These are phyloP conservation scores for Eupithecia inturbata DNA, from an alignment of 2,888 invertebrate species.

Conservation along the genomic window DNA sequence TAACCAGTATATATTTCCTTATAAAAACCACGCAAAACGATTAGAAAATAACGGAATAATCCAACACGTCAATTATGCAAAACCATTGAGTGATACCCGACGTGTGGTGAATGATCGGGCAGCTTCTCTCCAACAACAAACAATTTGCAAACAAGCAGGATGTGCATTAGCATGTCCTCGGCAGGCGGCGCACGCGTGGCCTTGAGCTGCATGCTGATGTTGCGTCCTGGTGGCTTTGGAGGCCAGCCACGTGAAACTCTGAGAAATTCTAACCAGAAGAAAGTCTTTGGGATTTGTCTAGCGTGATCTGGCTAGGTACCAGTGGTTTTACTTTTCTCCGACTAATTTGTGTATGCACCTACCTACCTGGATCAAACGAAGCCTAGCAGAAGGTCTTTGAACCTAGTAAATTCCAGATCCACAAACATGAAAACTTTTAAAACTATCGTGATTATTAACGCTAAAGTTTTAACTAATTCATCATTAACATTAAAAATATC, in stretches of 20 bases:
- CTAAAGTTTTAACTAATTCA: too few relatives aligned
- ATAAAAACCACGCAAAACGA: not conserved
- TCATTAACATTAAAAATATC: too few relatives aligned
- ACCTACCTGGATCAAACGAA: not conserved
- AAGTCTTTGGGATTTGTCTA: slow-evolving; percentile 6
- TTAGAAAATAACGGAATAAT: not conserved
- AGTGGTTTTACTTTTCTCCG: not conserved
- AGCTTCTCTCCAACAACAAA: slow-evolving; percentile 25
- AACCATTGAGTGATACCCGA: slow-evolving; percentile 14
- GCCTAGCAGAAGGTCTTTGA: not conserved
- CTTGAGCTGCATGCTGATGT: slow-evolving; percentile 35
- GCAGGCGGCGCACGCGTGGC: slow-evolving; percentile 28
- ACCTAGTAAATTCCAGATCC: not conserved
- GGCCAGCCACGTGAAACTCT: slow-evolving; percentile 28
- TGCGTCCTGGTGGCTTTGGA: slow-evolving; percentile 22
- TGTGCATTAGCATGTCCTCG: slow-evolving; percentile 27
- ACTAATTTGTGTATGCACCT: not conserved
- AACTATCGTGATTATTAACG: not conserved
- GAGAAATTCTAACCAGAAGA: slow-evolving; percentile 43
- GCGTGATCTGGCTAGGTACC: not conserved
- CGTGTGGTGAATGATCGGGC: not conserved
- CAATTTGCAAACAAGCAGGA: slow-evolving; percentile 23
- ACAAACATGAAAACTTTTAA: not conserved
- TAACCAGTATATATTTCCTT: not conserved
- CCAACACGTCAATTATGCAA: slow-evolving; percentile 14